Conservation (phyloP, 2,888 invertebrate genomes). For the Mystacides longicornis region DNA sequence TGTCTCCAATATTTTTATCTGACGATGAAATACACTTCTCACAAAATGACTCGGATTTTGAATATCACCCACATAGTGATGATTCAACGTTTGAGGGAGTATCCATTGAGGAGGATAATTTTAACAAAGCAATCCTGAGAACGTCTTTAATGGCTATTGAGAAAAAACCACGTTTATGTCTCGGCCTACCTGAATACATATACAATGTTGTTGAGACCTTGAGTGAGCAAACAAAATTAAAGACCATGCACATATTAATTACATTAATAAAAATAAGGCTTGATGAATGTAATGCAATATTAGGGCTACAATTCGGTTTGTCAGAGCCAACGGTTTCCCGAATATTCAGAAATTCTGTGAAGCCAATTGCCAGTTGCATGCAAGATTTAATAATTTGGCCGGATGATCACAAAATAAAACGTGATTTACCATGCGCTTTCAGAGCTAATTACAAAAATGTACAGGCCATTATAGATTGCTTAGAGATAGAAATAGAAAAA, state of each 20-base stretch:
- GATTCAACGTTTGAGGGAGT: not conserved
- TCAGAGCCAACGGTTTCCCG: not conserved
- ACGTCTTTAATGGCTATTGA: not conserved
- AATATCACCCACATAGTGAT: not conserved
- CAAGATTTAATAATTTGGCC: not conserved
- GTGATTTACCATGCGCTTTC: not conserved
- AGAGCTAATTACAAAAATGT: not conserved
- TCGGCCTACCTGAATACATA: not conserved
- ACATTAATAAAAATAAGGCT: not conserved
- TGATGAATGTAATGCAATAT: not conserved
- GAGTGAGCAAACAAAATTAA: not conserved
- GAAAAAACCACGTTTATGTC: not conserved
- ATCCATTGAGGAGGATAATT: not conserved
- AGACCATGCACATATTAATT: not conserved
- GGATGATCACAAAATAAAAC: not conserved
- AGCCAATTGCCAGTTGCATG: not conserved
- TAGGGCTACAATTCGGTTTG: not conserved
- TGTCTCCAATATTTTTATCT: not conserved
- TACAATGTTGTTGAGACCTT: not conserved
- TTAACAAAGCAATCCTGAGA: not conserved
- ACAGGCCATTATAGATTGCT: not conserved
- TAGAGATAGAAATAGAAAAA: constrained; percentile 2
- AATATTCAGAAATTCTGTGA: not conserved
- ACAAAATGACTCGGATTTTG: not conserved
- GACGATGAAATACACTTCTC: not conserved